Conservation (phyloP, 2,888 invertebrate genomes). For the Anagyrus pseudococci region DNA sequence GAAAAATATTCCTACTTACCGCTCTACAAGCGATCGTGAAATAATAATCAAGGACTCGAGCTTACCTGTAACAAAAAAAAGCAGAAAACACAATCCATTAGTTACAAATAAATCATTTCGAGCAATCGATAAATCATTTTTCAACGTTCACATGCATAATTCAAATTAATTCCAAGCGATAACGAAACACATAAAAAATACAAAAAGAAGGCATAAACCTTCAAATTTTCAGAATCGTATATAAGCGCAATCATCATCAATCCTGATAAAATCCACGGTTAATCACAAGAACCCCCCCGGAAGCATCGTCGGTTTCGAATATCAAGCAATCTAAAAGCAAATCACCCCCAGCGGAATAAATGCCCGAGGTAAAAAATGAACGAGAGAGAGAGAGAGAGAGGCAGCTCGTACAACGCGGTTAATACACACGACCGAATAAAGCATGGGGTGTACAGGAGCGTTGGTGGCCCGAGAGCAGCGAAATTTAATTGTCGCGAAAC, state of each 20-base stretch:
- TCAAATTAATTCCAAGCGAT: too few species aligned
- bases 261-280: too few species aligned
- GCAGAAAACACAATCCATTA: neutral
- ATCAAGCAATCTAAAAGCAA: neutral
- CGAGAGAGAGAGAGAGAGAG: neutral
- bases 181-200: too few species aligned
- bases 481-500: conserved; percentile 26
- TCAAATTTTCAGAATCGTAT: too few species aligned
- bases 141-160: too few species aligned
- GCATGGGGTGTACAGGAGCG: too few species aligned
- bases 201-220: too few species aligned
- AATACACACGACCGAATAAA: neutral
- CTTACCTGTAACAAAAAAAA: conserved; percentile 28
- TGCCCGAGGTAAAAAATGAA: neutral
- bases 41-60: too few species aligned
- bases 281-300: neutral
- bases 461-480: neutral
- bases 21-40: too few species aligned
- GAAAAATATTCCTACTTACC: too few species aligned
- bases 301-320: neutral
- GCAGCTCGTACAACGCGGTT: neutral
- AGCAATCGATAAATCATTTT: too few species aligned
- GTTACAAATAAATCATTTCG: neutral
- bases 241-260: too few species aligned
- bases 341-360: neutral